Evolutionary conservation across 2,113 vertebrate species (phyloP), one percentile per base, ranked within the genome.

Genomic region (Sisor rabdophorus): DNA sequence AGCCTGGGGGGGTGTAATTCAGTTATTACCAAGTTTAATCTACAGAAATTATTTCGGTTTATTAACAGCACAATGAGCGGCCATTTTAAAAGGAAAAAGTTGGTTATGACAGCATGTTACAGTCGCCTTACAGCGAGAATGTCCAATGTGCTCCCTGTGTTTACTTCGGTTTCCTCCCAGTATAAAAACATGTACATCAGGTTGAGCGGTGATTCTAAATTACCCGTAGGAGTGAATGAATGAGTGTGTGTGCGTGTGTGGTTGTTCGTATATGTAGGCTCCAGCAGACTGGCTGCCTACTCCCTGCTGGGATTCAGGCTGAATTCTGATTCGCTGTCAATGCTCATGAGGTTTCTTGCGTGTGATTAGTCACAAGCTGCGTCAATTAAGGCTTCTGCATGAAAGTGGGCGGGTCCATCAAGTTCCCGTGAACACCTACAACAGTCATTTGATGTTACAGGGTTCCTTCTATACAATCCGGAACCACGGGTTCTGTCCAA

Each of bases 1-100:
- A n/a, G n/a, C n/a, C n/a, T n/a, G n/a, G n/a, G n/a, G n/a, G n/a
- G n/a, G n/a, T n/a, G n/a, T n/a, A n/a, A n/a, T n/a, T n/a, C n/a
- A n/a, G n/a, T n/a, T n/a, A n/a, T n/a, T n/a, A n/a, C 32, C 7
- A 7, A 4, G 32, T 69, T 63, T 81, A 80, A 44, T 26, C 72
- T 44, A 73, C 3, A 47, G 26, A 68, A 65, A 69, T 74, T 58
- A 59, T 55, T 71, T 54, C 73, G 67, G 13, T 60, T 47, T 72
- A 54, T 48, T 50, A 73, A 81, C 70, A 75, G 60, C 71, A 74
- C 59, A 15, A 60, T 36, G 58, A 73, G 68, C 32, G 28, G n/a
- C 15, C 17, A 50, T 61, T 63, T 26, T 40, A 70, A 63, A 68
- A 68, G 11, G 7, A 24, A 32, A 22, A 47, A 11, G 32, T n/a